Base-by-base conservation (phyloP, 2,797 vertebrate species). In the Lepilemur ruficaudatus region DNA sequence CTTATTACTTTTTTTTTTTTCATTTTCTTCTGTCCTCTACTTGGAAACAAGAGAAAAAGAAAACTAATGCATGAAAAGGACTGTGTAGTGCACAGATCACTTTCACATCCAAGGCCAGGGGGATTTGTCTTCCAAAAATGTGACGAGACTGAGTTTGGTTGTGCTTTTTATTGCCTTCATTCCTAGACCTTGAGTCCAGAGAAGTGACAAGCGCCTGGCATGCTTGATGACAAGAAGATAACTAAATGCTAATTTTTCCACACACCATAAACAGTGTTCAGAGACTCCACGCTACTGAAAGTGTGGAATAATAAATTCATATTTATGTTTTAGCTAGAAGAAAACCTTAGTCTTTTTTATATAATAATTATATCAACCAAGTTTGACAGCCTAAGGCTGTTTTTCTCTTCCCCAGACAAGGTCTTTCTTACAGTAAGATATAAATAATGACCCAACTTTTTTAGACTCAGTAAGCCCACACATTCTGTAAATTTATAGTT, bases 321-420 rank as follows among this genome's bases (percentile, higher is more conserved):
- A 75, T 94, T 95, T 96, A 69, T 92, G 32, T 70, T 84, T 76
- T 52, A 85, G 59, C 82, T 87, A 23, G 80, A 94, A 95, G 72
- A 94, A 97, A 97, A 93, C 17, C n/a, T 91, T 50, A 35, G 7
- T 91, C 59, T 91, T 92, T 87, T 86, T 87, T 88, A 90, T 76
- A 55, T 92, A 96, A 96, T 91, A 97, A 97, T 96, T 93, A 65
- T 73, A 83, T 91, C 93, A 94, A 91, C 78, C 32, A 59, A 41
- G n/a, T 89, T 95, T 97, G 93, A 93, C 93, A 96, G 97, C 93
- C 91, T 65, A 6, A 67, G 91, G 84, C 78, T 96, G 78, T 96
- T 97, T 95, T 92, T 65, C 46, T 94, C 91, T 85, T 92, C 30
- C 57, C 63, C 59, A 86, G 70, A 94, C 86, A 91, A 97, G 85